Conservation (phyloP, 2,888 invertebrate genomes). For the Mesorhabditis belari region DNA sequence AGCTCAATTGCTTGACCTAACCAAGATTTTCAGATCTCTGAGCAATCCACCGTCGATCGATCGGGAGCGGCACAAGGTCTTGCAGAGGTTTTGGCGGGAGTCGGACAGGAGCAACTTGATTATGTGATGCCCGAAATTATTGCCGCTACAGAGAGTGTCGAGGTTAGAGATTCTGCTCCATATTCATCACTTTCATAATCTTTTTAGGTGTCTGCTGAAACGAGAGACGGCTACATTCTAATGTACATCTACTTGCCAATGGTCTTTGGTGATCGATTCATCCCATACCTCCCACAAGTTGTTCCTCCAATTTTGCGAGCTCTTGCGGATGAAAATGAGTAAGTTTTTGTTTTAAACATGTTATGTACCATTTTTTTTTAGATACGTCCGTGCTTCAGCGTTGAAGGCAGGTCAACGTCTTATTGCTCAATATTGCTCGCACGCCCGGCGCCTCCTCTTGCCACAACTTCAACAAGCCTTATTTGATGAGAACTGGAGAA, state of each 20-base stretch:
- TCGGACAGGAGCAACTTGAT: conserved; percentile 87
- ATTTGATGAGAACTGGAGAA: conserved; percentile 98
- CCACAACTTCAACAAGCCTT: conserved; percentile 79
- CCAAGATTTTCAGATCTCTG: conserved; percentile 61
- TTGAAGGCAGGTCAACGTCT: conserved; percentile 91
- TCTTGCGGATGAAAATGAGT: conserved; percentile 91
- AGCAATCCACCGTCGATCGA: conserved; percentile 83
- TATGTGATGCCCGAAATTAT: conserved; percentile 76
- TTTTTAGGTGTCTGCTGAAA: conserved; percentile 69
- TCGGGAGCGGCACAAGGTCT: conserved; percentile 83
- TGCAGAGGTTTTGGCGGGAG: conserved; percentile 75
- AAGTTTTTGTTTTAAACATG: conserved; percentile 4
- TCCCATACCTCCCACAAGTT: conserved; percentile 88
- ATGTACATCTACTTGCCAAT: conserved; percentile 99
- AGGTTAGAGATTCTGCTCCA: conserved; percentile 55
- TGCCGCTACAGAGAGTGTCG: conserved; percentile 44
- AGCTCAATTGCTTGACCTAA: background rate
- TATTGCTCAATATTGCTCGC: conserved; percentile 86
- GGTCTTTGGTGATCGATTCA: conserved; percentile 89
- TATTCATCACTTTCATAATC: background rate
- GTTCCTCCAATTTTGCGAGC: conserved; percentile 94
- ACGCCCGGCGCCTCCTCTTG: conserved; percentile 63
- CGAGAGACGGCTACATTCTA: conserved; percentile 99
- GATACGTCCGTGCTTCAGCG: conserved; percentile 90
- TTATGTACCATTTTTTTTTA: no score